A percentile compares a stretch with the other conserved stretches of the same genome.
Conservation (phyloP, 2,113 vertebrate genomes). For the Numenius arquata region DNA sequence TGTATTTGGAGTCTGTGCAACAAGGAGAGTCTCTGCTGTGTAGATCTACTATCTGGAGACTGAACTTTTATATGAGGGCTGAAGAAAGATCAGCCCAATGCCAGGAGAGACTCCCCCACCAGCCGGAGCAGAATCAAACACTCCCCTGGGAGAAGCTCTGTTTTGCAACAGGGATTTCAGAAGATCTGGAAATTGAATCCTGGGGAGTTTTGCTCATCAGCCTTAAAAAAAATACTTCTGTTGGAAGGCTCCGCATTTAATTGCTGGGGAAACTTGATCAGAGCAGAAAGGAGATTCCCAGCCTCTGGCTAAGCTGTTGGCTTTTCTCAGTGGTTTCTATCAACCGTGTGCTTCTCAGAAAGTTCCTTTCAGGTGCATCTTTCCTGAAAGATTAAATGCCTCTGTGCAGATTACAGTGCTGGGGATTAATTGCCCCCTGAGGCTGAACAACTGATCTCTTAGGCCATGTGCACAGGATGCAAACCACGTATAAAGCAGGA, state of each 20-base stretch:
- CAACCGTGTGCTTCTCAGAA: slow-evolving; percentile 7
- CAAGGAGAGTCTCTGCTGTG: not conserved
- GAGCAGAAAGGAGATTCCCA: slow-evolving; percentile 35
- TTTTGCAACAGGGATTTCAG: not conserved
- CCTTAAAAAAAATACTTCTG: not conserved
- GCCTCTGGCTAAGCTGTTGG: slow-evolving; percentile 51
- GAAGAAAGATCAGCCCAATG: not conserved
- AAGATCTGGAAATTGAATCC: slow-evolving; percentile 9
- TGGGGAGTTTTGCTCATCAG: not conserved
- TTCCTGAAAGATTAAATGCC: slow-evolving; percentile 60
- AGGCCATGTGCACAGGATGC: slow-evolving; percentile 22
- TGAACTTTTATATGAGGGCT: not conserved
- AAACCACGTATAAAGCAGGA: slow-evolving; percentile 7
- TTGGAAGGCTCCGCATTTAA: slow-evolving; percentile 38
- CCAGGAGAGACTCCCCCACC: not conserved
- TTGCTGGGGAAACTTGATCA: slow-evolving; percentile 46
- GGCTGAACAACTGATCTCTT: slow-evolving; percentile 23
- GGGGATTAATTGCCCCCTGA: slow-evolving; percentile 55
- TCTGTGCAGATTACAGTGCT: slow-evolving; percentile 44
- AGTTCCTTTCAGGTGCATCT: slow-evolving; percentile 57
- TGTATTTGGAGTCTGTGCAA: not conserved
- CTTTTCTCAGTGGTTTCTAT: slow-evolving; percentile 35
- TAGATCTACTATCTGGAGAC: not conserved
- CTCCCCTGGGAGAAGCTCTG: not conserved
- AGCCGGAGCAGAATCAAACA: not conserved